These are phyloP conservation scores for Timandra comae DNA, from an alignment of 2,888 invertebrate genomes.

Conservation along the genomic window DNA sequence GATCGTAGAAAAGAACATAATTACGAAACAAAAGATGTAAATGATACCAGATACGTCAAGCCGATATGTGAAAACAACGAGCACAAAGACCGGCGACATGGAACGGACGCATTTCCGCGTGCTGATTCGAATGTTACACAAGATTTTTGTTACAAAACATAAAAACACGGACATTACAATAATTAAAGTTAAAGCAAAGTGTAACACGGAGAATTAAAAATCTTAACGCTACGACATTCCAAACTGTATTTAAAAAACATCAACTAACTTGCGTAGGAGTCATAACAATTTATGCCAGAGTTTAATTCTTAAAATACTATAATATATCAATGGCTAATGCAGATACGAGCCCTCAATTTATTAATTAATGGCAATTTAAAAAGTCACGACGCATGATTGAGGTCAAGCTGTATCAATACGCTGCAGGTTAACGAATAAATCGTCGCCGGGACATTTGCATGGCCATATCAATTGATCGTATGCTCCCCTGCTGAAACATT, in stretches of 20 bases:
- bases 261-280: no score
- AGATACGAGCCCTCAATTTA: slow-evolving; percentile 2
- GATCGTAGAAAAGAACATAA: slow-evolving; percentile 28
- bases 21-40: slow-evolving; percentile 28
- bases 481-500: slow-evolving; percentile 33
- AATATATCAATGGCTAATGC: no score
- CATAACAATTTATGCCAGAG: no score
- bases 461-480: slow-evolving; percentile 64
- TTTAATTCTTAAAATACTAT: no score
- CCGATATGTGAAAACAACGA: slow-evolving; percentile 32
- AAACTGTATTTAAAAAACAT: no score
- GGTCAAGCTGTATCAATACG: slow-evolving; percentile 60
- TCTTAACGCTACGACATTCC: not conserved
- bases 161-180: not conserved
- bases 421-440: slow-evolving; percentile 70
- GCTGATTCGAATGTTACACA: slow-evolving; percentile 12
- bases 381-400: slow-evolving; percentile 39
- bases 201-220: no score
- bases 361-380: slow-evolving; percentile 37
- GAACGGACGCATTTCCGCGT: slow-evolving; percentile 35
- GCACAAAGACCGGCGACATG: slow-evolving; percentile 29
- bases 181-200: slow-evolving; percentile 1
- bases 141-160: slow-evolving; percentile 6
- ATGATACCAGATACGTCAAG: slow-evolving; percentile 32
- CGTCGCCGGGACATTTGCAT: slow-evolving; percentile 50